Conservation (phyloP, 1,140 invertebrate genomes). For the Campoletis sonorensis region DNA sequence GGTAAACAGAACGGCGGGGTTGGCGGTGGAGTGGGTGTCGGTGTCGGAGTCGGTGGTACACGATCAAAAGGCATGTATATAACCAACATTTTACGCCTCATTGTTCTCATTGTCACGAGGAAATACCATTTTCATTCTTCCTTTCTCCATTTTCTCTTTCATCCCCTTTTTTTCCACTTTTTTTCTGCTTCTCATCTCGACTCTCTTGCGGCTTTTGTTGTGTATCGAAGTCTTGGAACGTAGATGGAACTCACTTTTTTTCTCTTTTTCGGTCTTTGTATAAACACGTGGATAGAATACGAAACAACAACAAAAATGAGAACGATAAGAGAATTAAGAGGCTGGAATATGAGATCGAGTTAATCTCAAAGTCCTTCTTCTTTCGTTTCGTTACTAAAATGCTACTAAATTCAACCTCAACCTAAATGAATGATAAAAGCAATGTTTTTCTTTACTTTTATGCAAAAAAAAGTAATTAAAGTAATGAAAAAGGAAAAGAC, state of each 20-base stretch:
- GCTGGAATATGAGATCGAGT: background rate
- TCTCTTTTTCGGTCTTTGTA: background rate
- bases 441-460: no score
- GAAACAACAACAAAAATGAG: background rate
- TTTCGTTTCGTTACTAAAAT: background rate
- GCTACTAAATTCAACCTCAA: no score
- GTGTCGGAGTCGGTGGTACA: slow-evolving; percentile 56
- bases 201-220: background rate
- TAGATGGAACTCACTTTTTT: background rate
- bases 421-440: no score
- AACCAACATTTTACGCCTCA: slow-evolving; percentile 29
- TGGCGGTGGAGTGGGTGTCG: background rate
- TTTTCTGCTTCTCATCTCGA: background rate
- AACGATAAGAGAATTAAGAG: background rate
- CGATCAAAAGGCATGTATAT: slow-evolving; percentile 64
- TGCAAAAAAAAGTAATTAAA: no score
- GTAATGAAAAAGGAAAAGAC: no score
- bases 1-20: slow-evolving; percentile 57
- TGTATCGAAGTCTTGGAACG: background rate
- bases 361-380: background rate
- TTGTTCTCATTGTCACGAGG: slow-evolving; percentile 26
- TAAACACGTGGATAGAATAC: background rate
- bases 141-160: background rate
- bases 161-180: background rate
- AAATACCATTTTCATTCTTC: slow-evolving; percentile 10